phyloP scores from a whole-genome alignment of 2,113 vertebrate species.

The Hemibagrus wyckioides region DNA sequence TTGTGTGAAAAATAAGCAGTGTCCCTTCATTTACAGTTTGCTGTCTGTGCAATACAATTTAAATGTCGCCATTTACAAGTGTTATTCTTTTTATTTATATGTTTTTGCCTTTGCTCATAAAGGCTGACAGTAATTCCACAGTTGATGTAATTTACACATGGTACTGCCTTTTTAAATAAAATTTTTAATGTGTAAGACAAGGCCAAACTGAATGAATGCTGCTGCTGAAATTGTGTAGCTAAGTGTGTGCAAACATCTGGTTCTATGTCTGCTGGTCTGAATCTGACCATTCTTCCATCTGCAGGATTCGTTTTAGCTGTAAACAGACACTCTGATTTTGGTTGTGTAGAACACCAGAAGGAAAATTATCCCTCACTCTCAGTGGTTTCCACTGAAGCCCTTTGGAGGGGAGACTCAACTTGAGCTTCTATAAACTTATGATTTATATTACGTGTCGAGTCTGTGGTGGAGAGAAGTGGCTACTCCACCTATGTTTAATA shows the following conservation, averaged over 20 bases:
- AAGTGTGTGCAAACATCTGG: conserved; percentile 8
- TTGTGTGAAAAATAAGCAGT: background rate
- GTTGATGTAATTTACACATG: background rate
- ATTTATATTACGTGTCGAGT: conserved; percentile 46
- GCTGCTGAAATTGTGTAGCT: background rate
- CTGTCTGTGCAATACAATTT: background rate
- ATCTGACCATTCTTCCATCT: conserved; percentile 37
- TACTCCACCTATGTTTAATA: conserved; percentile 46
- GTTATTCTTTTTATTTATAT: background rate
- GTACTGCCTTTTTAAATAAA: conserved; percentile 5
- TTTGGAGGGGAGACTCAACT: background rate
- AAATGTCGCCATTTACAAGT: background rate
- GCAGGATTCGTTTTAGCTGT: conserved; percentile 25
- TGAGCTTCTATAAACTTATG: conserved; percentile 37
- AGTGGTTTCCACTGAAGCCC: conserved; percentile 36
- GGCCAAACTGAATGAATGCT: conserved; percentile 2
- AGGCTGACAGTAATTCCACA: background rate
- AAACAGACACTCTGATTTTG: conserved; percentile 48
- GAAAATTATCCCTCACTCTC: conserved; percentile 32
- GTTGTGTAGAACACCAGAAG: conserved; percentile 33
- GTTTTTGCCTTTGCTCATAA: background rate
- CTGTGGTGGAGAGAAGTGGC: conserved; percentile 33
- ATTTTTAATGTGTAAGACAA: background rate
- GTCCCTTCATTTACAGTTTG: too few species aligned
- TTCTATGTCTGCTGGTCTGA: conserved; percentile 34